Conservation (phyloP, 2,797 vertebrate genomes). For the Helostoma temminkii region DNA sequence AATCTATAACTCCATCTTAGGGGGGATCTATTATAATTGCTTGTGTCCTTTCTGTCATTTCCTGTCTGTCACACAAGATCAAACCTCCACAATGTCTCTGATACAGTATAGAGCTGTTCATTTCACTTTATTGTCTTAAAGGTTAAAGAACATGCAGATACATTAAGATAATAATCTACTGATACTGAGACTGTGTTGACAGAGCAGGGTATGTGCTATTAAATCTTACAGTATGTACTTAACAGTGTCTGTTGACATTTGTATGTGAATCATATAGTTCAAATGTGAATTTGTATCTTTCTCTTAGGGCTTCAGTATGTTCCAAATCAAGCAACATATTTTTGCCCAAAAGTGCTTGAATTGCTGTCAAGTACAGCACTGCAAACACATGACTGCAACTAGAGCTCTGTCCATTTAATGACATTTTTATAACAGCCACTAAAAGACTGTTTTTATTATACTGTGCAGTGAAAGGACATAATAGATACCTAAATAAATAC, state of each 20-base stretch:
- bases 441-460: no score
- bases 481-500: slow-evolving; percentile 6
- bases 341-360: neutral
- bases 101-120: neutral
- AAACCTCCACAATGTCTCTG: neutral
- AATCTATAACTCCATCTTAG: slow-evolving; percentile 41
- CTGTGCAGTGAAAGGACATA: neutral
- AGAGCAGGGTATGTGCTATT: no score
- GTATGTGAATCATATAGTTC: neutral
- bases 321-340: neutral
- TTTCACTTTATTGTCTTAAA: neutral
- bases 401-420: neutral
- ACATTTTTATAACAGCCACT: no score
- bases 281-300: neutral
- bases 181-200: neutral
- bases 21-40: slow-evolving; percentile 29
- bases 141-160: neutral
- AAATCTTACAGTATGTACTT: no score
- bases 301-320: no score
- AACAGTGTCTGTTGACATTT: no score
- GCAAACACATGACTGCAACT: neutral
- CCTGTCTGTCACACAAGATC: slow-evolving; percentile 28
- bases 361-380: no score
- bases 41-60: slow-evolving; percentile 32
- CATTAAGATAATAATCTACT: neutral